phyloP scores from a whole-genome alignment of 2,113 vertebrate species.

The Scortum barcoo region DNA sequence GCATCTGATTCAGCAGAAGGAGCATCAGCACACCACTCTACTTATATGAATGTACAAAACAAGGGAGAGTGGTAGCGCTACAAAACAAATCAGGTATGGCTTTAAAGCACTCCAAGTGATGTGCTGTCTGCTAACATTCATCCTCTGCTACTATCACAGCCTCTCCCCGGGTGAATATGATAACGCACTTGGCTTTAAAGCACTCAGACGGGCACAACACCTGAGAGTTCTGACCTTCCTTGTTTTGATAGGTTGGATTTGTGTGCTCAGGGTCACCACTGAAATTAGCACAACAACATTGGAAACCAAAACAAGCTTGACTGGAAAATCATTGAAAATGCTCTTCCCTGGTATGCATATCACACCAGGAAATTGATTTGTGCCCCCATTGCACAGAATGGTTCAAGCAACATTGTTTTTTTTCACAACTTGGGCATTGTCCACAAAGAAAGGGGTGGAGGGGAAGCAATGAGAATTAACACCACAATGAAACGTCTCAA shows the following conservation, averaged over 20 bases:
- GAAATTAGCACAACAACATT: conserved; percentile 76
- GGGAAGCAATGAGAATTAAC: neutral
- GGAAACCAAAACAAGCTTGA: conserved; percentile 84
- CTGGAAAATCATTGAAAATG: conserved; percentile 82
- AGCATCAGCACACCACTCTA: conserved; percentile 13
- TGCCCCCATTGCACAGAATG: conserved; percentile 38
- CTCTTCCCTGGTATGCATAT: conserved; percentile 81
- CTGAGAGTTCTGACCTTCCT: conserved; percentile 80
- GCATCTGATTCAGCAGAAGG: conserved; percentile 46
- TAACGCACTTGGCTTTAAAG: conserved; percentile 84
- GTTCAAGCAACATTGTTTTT: conserved; percentile 25
- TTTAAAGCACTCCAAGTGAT: conserved; percentile 72
- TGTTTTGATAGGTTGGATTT: conserved; percentile 73
- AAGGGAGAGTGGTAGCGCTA: conserved; percentile 47
- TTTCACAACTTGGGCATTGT: conserved; percentile 35
- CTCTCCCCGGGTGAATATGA: conserved; percentile 75
- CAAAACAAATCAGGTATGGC: conserved; percentile 64
- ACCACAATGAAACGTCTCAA: neutral
- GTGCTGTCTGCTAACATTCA: conserved; percentile 68
- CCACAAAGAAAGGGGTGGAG: conserved; percentile 39
- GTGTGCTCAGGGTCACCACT: conserved; percentile 68
- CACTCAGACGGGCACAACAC: conserved; percentile 77
- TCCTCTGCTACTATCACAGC: conserved; percentile 71
- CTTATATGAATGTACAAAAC: conserved; percentile 53
- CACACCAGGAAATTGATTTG: conserved; percentile 79